phyloP scores from a whole-genome alignment of 2,888 invertebrate species.

The Lycaena phlaeas region DNA sequence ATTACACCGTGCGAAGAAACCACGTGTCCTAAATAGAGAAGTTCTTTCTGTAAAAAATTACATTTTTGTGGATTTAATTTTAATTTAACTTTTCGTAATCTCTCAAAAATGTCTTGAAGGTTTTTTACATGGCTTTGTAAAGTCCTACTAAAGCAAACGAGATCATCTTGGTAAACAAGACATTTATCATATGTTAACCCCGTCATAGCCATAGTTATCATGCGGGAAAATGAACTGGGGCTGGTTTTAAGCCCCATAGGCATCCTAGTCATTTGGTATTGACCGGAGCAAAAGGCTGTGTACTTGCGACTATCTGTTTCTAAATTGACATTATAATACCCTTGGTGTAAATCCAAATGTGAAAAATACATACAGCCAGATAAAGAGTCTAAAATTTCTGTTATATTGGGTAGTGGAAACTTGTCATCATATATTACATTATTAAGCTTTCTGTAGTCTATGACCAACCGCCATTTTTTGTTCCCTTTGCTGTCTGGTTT shows the following conservation, averaged over 20 bases:
- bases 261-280: background rate
- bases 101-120: background rate
- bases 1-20: background rate
- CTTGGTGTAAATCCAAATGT: slow-evolving; percentile 10
- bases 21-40: background rate
- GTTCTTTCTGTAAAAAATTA: background rate
- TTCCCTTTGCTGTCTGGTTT: slow-evolving; percentile 10
- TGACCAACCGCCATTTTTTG: slow-evolving; percentile 22
- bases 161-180: background rate
- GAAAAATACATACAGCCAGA: slow-evolving; percentile 13
- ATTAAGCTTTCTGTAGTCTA: slow-evolving; percentile 15
- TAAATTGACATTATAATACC: background rate
- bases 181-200: background rate
- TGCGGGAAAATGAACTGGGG: background rate
- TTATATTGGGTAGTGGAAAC: slow-evolving; percentile 11
- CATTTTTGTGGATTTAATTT: background rate
- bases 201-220: background rate
- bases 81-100: background rate
- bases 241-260: background rate
- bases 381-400: slow-evolving; percentile 10
- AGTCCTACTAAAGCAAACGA: background rate
- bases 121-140: background rate
- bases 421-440: slow-evolving; percentile 11
- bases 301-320: background rate
- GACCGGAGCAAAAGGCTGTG: background rate